Evolutionary conservation across 2,797 vertebrate species (phyloP), one percentile per base, ranked within the genome.

Genomic region (Erpetoichthys calabaricus): DNA sequence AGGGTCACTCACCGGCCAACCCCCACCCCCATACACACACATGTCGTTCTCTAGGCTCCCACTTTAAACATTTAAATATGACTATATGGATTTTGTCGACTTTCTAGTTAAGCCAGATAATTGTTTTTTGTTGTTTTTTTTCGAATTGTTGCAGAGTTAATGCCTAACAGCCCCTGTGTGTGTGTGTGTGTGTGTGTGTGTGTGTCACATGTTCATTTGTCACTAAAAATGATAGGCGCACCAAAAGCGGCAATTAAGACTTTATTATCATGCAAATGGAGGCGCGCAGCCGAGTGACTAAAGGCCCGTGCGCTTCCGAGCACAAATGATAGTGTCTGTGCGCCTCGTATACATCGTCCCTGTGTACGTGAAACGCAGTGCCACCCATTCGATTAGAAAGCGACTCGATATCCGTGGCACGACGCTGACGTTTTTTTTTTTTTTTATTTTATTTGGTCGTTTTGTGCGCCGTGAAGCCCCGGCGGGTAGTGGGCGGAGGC

Each of bases 401-500:
- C 51, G 56, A 64, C 56, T 63, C 63, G 60, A 55, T 8, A 56
- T 10, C 56, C 44, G 57, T 49, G 46, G 44, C 55, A 58, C 57
- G 60, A 57, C 66, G 61, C 6, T 49, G n/a, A n/a, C n/a, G n/a
- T 49, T 7, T 49, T 63, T 63, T 56, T 52, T 57, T 64, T 57
- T 62, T 65, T 49, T 7, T 49, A 63, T 63, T 56, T 52, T 57
- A 64, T 57, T 62, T 65, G 68, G 60, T 67, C 61, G 25, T 25
- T 25, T 25, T 25, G 1, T 53, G 25, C 5, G 44, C 8, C 46
- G 25, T 25, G 25, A 25, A 25, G 25, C 25, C 8, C 49, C 53
- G 51, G 56, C 47, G 8, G 42, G 42, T 60, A 56, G 47, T 45
- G 55, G 55, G 50, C 53, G 25, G 60, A 58, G 47, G 59, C 25